Evolutionary conservation across 2,113 vertebrate genomes (phyloP), one percentile per base, ranked within the genome.

Genomic region (Rafetus swinhoei): DNA sequence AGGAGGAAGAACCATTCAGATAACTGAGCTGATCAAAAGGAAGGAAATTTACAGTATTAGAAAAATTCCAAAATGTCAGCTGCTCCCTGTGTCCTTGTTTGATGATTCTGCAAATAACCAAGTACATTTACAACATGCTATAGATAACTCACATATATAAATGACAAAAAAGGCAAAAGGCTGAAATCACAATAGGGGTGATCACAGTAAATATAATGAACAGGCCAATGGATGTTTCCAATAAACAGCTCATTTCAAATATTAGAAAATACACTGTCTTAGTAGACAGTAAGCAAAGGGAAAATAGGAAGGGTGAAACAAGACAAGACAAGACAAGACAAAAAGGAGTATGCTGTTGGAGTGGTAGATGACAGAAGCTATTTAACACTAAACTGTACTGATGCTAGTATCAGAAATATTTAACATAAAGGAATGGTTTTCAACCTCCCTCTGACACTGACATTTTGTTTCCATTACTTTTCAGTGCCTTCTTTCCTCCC

Each of bases 401-500:
- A 12, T 79, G 92, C 86, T 62, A 81, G 86, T 54, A 92, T 21
- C 35, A 86, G 69, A 56, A 76, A 25, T 76, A 76, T 45, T 35
- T 25, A 76, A 76, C 22, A 45, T 18, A 45, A 45, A 45, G 72
- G 72, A 24, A 22, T 56, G 19, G 79, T n/a, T 85, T 93, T 72
- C 35, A 77, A 90, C 4, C 21, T n/a, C 16, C 14, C 50, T 27
- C 16, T 79, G 10, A 27, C 39, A 54, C 81, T 82, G 74, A 22
- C 52, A 52, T 87, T 90, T 85, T 92, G 74, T 83, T 90, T 56
- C 85, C 62, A 62, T 74, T 79, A 79, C 72, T 85, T 72, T 27
- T 85, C 85, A 88, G 74, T 80, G 32, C 60, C 69, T 10, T 4
- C 29, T 57, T 89, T 18, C 87, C 60, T 76, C 72, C 72, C 35